Conservation (phyloP, 1,140 invertebrate genomes). For the Trachymyrmex septentrionalis region DNA sequence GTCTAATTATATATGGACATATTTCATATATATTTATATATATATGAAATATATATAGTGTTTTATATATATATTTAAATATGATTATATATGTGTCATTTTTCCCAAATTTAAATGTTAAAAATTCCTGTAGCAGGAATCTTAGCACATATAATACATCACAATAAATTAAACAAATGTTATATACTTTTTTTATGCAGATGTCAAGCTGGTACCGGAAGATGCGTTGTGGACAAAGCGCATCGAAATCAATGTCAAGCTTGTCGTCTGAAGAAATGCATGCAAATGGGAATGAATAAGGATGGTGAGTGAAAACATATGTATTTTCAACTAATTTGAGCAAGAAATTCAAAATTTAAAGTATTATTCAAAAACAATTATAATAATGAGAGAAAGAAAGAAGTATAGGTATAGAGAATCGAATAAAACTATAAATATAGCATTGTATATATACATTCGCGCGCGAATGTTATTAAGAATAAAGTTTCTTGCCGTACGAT, state of each 20-base stretch:
- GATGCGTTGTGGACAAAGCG: conserved; percentile 99
- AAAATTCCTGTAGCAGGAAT: not conserved
- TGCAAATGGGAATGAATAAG: conserved; percentile 99
- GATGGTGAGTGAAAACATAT: conserved; percentile 93
- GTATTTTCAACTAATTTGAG: not conserved
- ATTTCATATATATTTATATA: no score
- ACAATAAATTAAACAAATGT: conserved; percentile 2
- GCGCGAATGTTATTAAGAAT: not conserved
- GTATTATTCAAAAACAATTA: not conserved
- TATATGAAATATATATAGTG: no score
- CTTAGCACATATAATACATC: not conserved
- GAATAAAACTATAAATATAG: not conserved
- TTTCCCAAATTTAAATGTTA: not conserved
- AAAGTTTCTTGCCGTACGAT: not conserved
- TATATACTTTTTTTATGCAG: conserved; percentile 87
- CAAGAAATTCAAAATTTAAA: not conserved
- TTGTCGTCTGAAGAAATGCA: conserved; percentile 98
- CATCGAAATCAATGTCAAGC: conserved; percentile 99
- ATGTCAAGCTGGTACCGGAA: conserved; percentile 98
- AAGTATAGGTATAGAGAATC: not conserved
- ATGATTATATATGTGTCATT: no score
- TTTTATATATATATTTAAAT: no score
- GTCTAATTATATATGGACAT: no score
- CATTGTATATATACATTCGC: no score
- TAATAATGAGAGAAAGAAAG: not conserved